Evolutionary conservation across 2,888 invertebrate genomes (phyloP).

Genomic region (Crocallis elinguaria): DNA sequence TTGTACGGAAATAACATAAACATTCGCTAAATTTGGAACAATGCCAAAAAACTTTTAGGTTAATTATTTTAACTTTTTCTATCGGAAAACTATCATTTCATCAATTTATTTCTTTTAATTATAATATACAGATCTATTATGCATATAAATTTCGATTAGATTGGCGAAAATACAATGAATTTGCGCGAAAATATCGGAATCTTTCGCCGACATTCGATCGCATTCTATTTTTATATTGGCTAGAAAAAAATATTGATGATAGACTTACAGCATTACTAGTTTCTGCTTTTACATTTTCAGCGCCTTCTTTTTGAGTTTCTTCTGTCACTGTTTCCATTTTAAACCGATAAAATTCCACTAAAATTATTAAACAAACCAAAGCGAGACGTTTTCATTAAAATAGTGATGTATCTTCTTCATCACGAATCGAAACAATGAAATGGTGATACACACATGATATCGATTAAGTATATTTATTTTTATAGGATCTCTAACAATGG

Average conservation of each 20-base stretch:
- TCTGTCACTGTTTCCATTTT: slow-evolving; percentile 71
- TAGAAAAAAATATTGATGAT: slow-evolving; percentile 36
- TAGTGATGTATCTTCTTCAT: slow-evolving; percentile 5
- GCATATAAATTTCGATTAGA: neutral
- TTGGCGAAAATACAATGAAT: slow-evolving; percentile 6
- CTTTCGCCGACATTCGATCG: slow-evolving; percentile 68
- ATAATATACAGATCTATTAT: neutral
- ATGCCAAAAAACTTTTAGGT: slow-evolving; percentile 70
- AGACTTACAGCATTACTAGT: slow-evolving; percentile 60
- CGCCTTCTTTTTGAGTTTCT: slow-evolving; percentile 59
- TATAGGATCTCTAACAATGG: no score
- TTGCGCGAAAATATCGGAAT: slow-evolving; percentile 36
- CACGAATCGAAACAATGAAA: no score
- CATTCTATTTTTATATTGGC: slow-evolving; percentile 72
- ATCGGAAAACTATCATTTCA: neutral
- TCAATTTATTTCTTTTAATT: neutral
- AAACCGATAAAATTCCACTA: slow-evolving; percentile 37
- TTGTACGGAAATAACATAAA: slow-evolving; percentile 80
- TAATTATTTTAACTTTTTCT: slow-evolving; percentile 54
- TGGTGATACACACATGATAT: no score
- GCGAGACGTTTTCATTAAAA: slow-evolving; percentile 5
- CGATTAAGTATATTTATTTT: no score
- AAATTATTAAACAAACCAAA: slow-evolving; percentile 53
- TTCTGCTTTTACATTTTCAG: slow-evolving; percentile 53
- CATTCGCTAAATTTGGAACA: slow-evolving; percentile 65